Conservation (phyloP, 2,888 invertebrate genomes). For the Trachelus troglodyta region DNA sequence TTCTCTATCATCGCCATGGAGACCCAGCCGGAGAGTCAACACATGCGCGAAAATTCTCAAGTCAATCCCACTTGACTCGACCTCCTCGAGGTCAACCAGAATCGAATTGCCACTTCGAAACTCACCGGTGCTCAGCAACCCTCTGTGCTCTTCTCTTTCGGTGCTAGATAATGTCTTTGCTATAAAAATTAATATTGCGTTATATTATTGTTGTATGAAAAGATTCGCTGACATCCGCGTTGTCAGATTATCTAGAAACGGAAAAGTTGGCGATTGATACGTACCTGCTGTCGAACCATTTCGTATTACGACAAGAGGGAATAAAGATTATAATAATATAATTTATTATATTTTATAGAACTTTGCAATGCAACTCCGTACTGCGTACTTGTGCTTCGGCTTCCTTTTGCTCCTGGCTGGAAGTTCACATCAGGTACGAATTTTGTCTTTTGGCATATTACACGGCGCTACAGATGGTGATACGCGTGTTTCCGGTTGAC, state of each 20-base stretch:
- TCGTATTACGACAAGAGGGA: not conserved
- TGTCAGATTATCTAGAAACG: not conserved
- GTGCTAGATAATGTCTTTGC: not conserved
- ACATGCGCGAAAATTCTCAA: constrained; percentile 12
- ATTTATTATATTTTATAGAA: not conserved
- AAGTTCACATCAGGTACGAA: constrained; percentile 2
- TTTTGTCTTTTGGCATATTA: not conserved
- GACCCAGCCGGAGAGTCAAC: not conserved
- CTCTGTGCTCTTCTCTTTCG: not conserved
- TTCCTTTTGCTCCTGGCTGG: not conserved
- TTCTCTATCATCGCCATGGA: constrained; percentile 5
- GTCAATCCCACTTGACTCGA: constrained; percentile 7
- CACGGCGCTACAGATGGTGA: not conserved
- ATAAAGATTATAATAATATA: not conserved
- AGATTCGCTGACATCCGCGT: not conserved
- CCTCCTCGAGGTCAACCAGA: constrained; percentile 11
- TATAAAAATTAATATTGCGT: not conserved
- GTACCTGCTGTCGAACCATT: not conserved
- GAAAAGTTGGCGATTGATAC: not conserved
- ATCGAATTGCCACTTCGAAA: not conserved
- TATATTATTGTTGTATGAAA: not conserved
- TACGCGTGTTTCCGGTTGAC: not conserved
- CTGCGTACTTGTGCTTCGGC: not conserved
- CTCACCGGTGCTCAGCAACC: not conserved
- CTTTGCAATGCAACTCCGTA: not conserved